Conservation (phyloP, 2,797 vertebrate genomes). For the Echeneis naucrates region DNA sequence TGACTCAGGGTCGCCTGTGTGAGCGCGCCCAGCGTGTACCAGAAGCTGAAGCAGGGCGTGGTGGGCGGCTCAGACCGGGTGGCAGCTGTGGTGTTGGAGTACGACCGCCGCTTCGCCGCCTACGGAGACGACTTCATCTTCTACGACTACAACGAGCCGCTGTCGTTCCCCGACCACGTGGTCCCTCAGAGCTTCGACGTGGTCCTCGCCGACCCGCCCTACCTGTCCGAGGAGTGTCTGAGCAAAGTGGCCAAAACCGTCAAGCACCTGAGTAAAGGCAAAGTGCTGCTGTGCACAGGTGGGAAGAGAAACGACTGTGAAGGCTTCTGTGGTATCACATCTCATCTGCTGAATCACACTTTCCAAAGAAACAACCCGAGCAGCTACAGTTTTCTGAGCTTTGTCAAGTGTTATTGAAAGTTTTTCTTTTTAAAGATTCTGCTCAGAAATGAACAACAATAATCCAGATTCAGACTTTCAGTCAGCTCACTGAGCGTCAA, state of each 20-base stretch:
- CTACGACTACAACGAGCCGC: slow-evolving; percentile 93
- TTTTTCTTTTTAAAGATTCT: no score
- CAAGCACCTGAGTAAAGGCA: slow-evolving; percentile 89
- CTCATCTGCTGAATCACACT: no score
- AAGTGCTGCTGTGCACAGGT: slow-evolving; percentile 97
- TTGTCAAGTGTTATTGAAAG: no score
- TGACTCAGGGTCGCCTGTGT: slow-evolving; percentile 91
- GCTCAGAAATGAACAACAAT: no score
- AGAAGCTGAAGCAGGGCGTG: slow-evolving; percentile 89
- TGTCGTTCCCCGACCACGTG: slow-evolving; percentile 82
- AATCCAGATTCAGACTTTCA: no score
- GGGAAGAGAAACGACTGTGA: no score
- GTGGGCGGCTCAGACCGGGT: slow-evolving; percentile 62
- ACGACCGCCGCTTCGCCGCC: slow-evolving; percentile 90
- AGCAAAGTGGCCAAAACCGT: slow-evolving; percentile 90
- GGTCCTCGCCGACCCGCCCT: slow-evolving; percentile 94
- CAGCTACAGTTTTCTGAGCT: no score
- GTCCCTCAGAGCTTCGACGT: slow-evolving; percentile 90
- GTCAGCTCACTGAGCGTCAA: no score
- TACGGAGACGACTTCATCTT: slow-evolving; percentile 94
- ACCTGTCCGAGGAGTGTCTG: slow-evolving; percentile 94
- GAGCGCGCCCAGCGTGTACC: slow-evolving; percentile 94
- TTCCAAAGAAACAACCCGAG: no score
- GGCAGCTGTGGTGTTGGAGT: slow-evolving; percentile 88
- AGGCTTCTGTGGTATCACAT: no score